Conservation (phyloP, 1,140 invertebrate species). For the Dendroctonus valens region DNA sequence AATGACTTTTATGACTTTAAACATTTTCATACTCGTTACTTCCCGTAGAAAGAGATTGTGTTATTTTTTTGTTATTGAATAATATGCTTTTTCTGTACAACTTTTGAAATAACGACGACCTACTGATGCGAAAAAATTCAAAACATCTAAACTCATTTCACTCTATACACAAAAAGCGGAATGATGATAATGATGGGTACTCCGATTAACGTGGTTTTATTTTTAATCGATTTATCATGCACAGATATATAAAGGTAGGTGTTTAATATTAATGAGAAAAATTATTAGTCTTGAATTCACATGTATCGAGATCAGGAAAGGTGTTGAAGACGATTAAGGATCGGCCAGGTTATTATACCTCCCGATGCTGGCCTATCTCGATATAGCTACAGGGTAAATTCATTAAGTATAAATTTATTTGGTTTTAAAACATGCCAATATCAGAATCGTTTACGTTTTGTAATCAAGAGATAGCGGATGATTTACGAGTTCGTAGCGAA, state of each 20-base stretch:
- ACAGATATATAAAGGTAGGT: slow-evolving; percentile 43
- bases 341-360: slow-evolving; percentile 35
- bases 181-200: slow-evolving; percentile 38
- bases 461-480: slow-evolving; percentile 17
- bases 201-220: slow-evolving; percentile 46
- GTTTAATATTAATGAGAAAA: slow-evolving; percentile 45
- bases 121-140: no score
- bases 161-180: slow-evolving; percentile 14
- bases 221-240: slow-evolving; percentile 48
- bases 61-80: no score
- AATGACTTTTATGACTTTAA: no score
- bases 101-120: no score
- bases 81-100: no score
- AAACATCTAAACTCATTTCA: not conserved
- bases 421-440: slow-evolving; percentile 25
- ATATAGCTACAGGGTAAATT: slow-evolving; percentile 32
- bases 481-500: slow-evolving; percentile 5
- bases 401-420: slow-evolving; percentile 34
- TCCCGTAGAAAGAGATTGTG: no score
- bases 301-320: slow-evolving; percentile 32
- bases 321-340: slow-evolving; percentile 35
- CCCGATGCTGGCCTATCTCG: slow-evolving; percentile 26
- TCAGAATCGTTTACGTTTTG: slow-evolving; percentile 14
- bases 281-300: slow-evolving; percentile 39
- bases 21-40: no score